Base-by-base conservation (phyloP, 1,140 invertebrate species). In the Gonioctena quinquepunctata region DNA sequence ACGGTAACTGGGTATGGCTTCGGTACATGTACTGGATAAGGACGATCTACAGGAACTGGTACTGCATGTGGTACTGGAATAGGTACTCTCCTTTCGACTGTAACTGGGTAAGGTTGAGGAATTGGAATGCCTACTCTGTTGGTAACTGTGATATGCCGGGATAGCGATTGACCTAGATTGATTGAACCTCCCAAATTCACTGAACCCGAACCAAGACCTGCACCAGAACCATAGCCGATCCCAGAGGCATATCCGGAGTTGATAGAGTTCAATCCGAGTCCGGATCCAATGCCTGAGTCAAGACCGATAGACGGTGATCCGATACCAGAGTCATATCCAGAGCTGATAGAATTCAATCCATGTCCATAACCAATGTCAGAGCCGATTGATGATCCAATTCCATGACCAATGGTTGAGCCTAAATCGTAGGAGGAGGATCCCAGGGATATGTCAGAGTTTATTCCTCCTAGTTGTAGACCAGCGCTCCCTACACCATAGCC, bases 1-100 rank as follows among this genome's bases (percentile, higher is more conserved):
- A 88, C 84, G 1, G 80, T 77, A 5, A 85, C 83, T 25, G 86
- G 85, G 62, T 86, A 86, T 3, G 87, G 86, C 75, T 84, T 85
- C 0, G 80, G 76, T 7, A 87, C 77, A 61, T 85, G 84, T 1
- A 85, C 83, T 21, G 84, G 84, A 60, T 77, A 76, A 4, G 79
- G 76, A 56, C 77, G 75, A 54, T 80, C 79, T 16, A 82, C 80
- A 48, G 77, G 75, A 11, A 79, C 77, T 48, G 79, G 71, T 2
- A 78, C 76, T 48, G 81, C 74, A 57, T 77, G 75, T 21, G 76
- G 72, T 16, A 81, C 78, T 21, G 72, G 76, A 19, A 80, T 75
- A 57, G 75, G 72, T 18, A 80, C 68, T 8, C 69, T 63, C 21
- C 73, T 69, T 18, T 74, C 66, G 6, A 79, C 70, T 19, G 76